Evolutionary conservation across 1,140 invertebrate species (phyloP).

Genomic region (Venturia canescens): DNA sequence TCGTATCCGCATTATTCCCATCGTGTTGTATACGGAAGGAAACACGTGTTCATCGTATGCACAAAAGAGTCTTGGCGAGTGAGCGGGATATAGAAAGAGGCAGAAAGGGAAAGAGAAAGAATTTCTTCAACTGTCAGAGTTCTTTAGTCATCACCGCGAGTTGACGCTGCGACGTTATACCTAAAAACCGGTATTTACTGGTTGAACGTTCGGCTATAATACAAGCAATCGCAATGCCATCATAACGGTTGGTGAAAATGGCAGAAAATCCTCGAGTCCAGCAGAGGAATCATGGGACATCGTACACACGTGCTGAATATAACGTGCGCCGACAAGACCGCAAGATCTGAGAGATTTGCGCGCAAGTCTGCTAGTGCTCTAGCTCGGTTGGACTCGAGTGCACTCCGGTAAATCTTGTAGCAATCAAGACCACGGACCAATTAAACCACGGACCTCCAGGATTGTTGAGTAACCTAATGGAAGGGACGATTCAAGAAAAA

Average conservation of each 20-base stretch:
- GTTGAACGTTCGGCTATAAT: slow-evolving; percentile 36
- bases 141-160: slow-evolving; percentile 33
- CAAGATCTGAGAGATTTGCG: slow-evolving; percentile 7
- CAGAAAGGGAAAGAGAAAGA: not conserved
- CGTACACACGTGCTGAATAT: slow-evolving; percentile 22
- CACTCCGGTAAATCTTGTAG: slow-evolving; percentile 17
- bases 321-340: not conserved
- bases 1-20: slow-evolving; percentile 24
- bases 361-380: not conserved
- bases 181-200: slow-evolving; percentile 47
- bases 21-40: not conserved
- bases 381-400: no score
- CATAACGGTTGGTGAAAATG: slow-evolving; percentile 56
- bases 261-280: slow-evolving; percentile 7
- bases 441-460: slow-evolving; percentile 26
- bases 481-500: not conserved
- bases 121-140: not conserved
- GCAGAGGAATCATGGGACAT: not conserved
- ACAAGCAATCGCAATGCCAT: slow-evolving; percentile 44
- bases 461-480: not conserved
- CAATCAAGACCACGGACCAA: slow-evolving; percentile 37
- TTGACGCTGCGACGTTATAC: slow-evolving; percentile 21
- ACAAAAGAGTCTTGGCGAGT: no score
- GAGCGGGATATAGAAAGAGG: no score
- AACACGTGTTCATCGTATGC: not conserved